A percentile compares a stretch with the other conserved stretches of the same genome.
Conservation (phyloP, 2,888 invertebrate genomes). For the Imbricaverruca yamaguchii region DNA sequence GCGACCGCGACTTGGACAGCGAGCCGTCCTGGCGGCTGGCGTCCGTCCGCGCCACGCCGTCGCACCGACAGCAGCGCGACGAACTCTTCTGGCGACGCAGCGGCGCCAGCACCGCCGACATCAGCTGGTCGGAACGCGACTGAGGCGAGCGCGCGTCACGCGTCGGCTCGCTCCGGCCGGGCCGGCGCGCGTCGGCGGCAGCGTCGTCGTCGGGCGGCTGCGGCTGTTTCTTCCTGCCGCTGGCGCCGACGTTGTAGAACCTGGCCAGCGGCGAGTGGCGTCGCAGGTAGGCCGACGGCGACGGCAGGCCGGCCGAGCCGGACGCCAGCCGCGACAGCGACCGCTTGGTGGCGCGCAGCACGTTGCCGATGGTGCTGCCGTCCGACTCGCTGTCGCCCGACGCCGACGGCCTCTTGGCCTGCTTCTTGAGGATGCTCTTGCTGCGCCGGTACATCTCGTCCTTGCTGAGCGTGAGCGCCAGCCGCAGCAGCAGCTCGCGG, state of each 20-base stretch:
- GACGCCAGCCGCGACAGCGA: slow-evolving; percentile 34
- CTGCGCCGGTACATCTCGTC: slow-evolving; percentile 84
- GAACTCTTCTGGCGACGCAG: background rate
- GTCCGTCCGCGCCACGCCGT: background rate
- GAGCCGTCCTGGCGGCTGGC: background rate
- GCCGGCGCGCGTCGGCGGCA: background rate
- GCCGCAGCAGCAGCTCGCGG: slow-evolving; percentile 76
- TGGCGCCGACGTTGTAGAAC: slow-evolving; percentile 21
- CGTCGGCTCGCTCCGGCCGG: background rate
- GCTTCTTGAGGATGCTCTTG: slow-evolving; percentile 79
- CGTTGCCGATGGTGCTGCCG: slow-evolving; percentile 32
- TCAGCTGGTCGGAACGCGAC: background rate
- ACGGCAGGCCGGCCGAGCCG: slow-evolving; percentile 29
- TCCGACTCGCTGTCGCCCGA: slow-evolving; percentile 29
- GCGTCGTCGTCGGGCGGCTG: background rate
- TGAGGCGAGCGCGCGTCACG: background rate
- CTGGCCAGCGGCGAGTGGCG: slow-evolving; percentile 28
- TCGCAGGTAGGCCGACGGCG: slow-evolving; percentile 27
- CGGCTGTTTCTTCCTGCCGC: background rate
- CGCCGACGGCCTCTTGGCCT: slow-evolving; percentile 45
- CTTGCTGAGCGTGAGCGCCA: slow-evolving; percentile 79
- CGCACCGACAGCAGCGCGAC: background rate
- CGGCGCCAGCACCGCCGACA: background rate
- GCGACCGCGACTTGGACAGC: background rate
- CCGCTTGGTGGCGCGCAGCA: slow-evolving; percentile 34